These are phyloP conservation scores for Brienomyrus brachyistius DNA, from an alignment of 2,113 vertebrate genomes.

Conservation along the genomic window DNA sequence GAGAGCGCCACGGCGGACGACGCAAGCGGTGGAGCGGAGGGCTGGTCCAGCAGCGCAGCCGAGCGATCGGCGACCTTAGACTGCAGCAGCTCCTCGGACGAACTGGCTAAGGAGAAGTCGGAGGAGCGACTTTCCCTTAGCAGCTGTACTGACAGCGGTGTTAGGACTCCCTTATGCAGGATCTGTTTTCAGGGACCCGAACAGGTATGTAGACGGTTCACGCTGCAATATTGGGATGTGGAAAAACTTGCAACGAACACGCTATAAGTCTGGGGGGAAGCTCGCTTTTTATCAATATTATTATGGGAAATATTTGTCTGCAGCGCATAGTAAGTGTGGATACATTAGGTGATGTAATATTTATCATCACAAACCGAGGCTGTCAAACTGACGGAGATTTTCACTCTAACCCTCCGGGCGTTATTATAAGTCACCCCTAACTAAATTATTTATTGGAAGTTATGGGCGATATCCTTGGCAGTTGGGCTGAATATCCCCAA, in stretches of 20 bases:
- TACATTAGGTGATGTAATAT: not conserved
- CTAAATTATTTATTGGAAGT: slow-evolving; percentile 6
- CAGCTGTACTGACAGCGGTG: slow-evolving; percentile 89
- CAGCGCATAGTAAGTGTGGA: not conserved
- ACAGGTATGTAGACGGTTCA: slow-evolving; percentile 69
- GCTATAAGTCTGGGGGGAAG: not conserved
- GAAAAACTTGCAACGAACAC: not conserved
- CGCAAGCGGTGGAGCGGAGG: slow-evolving; percentile 53
- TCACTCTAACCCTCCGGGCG: not conserved
- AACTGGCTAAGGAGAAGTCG: slow-evolving; percentile 80
- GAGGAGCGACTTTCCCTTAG: slow-evolving; percentile 88
- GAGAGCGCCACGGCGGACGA: slow-evolving; percentile 55
- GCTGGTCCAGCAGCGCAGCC: slow-evolving; percentile 68
- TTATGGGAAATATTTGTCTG: not conserved
- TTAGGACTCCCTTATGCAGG: slow-evolving; percentile 89
- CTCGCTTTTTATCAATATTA: not conserved
- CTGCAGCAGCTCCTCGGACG: slow-evolving; percentile 82
- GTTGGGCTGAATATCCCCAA: not conserved
- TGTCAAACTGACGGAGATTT: not conserved
- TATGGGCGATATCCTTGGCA: not conserved
- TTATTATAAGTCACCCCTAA: not conserved
- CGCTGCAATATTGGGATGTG: not conserved
- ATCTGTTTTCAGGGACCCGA: slow-evolving; percentile 98
- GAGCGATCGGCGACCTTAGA: slow-evolving; percentile 70
- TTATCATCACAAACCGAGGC: slow-evolving; percentile 4